Evolutionary conservation across 2,797 vertebrate genomes (phyloP).

Genomic region (Spea hammondii): DNA sequence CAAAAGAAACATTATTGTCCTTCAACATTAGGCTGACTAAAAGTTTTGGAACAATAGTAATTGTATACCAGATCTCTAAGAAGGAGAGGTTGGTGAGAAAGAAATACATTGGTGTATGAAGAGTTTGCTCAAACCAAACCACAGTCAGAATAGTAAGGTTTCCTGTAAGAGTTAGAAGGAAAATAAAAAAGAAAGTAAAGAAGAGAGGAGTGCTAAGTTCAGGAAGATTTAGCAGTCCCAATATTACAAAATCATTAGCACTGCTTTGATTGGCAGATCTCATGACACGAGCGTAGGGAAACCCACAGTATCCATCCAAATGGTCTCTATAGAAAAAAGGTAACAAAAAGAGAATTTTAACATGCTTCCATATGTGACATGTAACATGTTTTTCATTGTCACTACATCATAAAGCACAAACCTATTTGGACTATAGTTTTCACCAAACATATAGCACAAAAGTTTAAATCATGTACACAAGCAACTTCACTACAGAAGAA

Average conservation of each 20-base stretch:
- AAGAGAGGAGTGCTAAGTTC: constrained; percentile 25
- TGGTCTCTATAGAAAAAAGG: constrained; percentile 1
- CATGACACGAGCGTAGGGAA: constrained; percentile 1
- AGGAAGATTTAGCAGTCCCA: constrained; percentile 48
- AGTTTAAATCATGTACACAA: no score
- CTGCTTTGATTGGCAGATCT: constrained; percentile 20
- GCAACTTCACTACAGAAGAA: no score
- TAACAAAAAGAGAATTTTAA: not conserved
- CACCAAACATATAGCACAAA: no score
- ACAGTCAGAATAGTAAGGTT: constrained; percentile 37
- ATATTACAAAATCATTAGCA: constrained; percentile 36
- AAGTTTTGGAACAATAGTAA: constrained; percentile 48
- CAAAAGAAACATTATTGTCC: constrained; percentile 20
- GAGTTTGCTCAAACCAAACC: constrained; percentile 22
- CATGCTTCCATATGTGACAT: no score
- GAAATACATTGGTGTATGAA: constrained; percentile 48
- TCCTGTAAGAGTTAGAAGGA: constrained; percentile 39
- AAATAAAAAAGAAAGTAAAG: constrained; percentile 27
- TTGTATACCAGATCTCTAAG: constrained; percentile 53
- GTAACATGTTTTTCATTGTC: no score
- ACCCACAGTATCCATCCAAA: not conserved
- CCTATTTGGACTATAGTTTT: no score
- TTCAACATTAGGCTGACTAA: constrained; percentile 39
- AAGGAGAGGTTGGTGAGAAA: constrained; percentile 45
- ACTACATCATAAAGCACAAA: no score